These are phyloP conservation scores for Netelia melanura DNA, from an alignment of 2,888 invertebrate species.

Conservation along the genomic window DNA sequence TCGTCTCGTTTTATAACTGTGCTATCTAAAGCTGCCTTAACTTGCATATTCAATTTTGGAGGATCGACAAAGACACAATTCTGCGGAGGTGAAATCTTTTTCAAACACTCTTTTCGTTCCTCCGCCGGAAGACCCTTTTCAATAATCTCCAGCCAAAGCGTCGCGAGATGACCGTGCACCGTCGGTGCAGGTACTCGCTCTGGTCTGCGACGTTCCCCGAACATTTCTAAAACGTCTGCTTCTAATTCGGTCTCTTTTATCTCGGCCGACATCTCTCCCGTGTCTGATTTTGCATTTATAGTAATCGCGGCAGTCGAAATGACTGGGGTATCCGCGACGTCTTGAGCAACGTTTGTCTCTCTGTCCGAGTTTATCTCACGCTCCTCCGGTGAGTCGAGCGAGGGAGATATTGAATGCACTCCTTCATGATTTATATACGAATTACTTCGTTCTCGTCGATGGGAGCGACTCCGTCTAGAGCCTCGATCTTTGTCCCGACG, in stretches of 20 bases:
- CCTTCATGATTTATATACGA: background rate
- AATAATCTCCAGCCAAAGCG: conserved; percentile 46
- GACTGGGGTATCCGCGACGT: conserved; percentile 23
- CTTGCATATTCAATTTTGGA: conserved; percentile 57
- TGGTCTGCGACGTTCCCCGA: conserved; percentile 45
- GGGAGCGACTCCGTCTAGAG: conserved; percentile 21
- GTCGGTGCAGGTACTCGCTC: conserved; percentile 50
- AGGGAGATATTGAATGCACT: conserved; percentile 19
- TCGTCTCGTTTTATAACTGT: conserved; percentile 52
- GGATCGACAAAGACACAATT: conserved; percentile 60
- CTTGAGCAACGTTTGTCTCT: conserved; percentile 14
- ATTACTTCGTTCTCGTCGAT: conserved; percentile 20
- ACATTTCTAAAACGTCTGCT: conserved; percentile 42
- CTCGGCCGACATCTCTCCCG: conserved; percentile 2
- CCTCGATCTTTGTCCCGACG: conserved; percentile 36
- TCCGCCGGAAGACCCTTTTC: conserved; percentile 52
- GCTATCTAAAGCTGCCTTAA: conserved; percentile 53
- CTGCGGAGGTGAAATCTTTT: conserved; percentile 49
- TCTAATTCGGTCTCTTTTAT: conserved; percentile 12
- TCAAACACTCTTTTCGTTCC: conserved; percentile 30
- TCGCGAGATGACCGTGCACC: conserved; percentile 39
- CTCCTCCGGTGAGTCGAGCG: conserved; percentile 34
- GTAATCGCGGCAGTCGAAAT: conserved; percentile 32
- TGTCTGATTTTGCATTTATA: conserved; percentile 24
- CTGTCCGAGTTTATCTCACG: conserved; percentile 2